phyloP scores from a whole-genome alignment of 2,797 vertebrate species.

The Neosilurus mollespiculum region DNA sequence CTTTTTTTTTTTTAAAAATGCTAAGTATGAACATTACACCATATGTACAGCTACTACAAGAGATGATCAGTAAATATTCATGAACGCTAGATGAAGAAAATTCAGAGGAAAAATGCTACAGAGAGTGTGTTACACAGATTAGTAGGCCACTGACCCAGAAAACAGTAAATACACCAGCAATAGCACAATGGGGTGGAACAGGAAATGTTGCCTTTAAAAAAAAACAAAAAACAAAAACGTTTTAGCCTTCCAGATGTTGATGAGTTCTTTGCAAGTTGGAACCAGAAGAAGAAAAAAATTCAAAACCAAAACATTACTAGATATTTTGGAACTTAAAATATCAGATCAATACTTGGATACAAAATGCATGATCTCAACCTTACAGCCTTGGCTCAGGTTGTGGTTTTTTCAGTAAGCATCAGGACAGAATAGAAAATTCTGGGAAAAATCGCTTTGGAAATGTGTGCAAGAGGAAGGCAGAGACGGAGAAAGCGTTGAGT shows the following conservation, averaged over 20 bases:
- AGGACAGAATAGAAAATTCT: background rate
- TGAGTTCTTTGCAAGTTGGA: background rate
- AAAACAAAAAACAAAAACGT: background rate
- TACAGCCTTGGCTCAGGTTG: background rate
- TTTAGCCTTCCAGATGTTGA: background rate
- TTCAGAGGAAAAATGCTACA: background rate
- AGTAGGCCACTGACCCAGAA: conserved; percentile 30
- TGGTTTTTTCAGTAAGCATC: conserved; percentile 16
- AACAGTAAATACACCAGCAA: background rate
- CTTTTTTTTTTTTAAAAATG: no score
- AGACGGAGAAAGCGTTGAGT: conserved; percentile 30
- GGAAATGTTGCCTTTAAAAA: background rate
- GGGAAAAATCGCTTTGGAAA: conserved; percentile 21
- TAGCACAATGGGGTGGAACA: background rate
- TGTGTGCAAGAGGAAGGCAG: conserved; percentile 33
- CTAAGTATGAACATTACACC: background rate
- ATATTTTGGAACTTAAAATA: background rate
- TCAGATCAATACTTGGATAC: background rate
- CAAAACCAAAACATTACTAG: background rate
- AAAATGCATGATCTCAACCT: conserved; percentile 7
- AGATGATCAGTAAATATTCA: background rate
- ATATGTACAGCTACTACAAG: background rate
- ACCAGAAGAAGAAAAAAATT: background rate
- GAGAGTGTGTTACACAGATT: background rate
- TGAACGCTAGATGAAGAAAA: background rate